Percentiles rank a stretch among this genome's conserved stretches.
Evolutionary conservation across 2,888 invertebrate species (phyloP).

Genomic region (Epistrophe eligans): DNA sequence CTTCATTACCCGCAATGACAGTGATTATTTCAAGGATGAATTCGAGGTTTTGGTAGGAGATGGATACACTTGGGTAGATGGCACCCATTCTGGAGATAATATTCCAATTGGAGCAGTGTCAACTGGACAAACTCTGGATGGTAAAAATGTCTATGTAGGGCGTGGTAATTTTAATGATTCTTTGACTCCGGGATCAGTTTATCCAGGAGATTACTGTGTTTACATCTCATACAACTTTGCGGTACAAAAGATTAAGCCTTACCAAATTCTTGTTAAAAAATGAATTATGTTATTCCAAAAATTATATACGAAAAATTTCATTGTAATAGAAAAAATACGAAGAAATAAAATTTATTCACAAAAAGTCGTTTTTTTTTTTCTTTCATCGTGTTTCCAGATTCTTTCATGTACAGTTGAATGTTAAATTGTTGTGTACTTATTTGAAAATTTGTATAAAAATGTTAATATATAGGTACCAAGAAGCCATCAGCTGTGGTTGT

Average conservation of each 20-base stretch:
- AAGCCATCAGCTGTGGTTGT: too few relatives aligned
- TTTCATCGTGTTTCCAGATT: too few relatives aligned
- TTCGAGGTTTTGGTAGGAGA: conserved; percentile 86
- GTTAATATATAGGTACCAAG: too few relatives aligned
- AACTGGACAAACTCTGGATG: conserved; percentile 82
- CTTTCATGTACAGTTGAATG: too few relatives aligned
- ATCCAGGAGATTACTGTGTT: conserved; percentile 84
- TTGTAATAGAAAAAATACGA: too few relatives aligned
- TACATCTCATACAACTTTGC: conserved; percentile 83
- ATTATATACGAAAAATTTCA: too few relatives aligned
- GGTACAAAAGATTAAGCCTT: conserved; percentile 80
- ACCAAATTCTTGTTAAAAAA: too few relatives aligned
- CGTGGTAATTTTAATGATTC: conserved; percentile 85
- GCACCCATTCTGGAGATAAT: conserved; percentile 78
- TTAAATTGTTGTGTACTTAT: too few relatives aligned
- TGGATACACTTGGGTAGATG: conserved; percentile 85
- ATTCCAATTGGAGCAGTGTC: conserved; percentile 85
- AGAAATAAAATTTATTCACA: too few relatives aligned
- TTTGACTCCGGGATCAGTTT: conserved; percentile 86
- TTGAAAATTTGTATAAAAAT: too few relatives aligned
- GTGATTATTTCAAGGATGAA: conserved; percentile 85
- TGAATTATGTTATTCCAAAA: too few relatives aligned
- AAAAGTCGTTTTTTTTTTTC: too few relatives aligned
- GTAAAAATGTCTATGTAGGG: conserved; percentile 85
- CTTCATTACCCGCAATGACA: conserved; percentile 85